phyloP scores from a whole-genome alignment of 2,113 vertebrate genomes.

The Corapipo altera region DNA sequence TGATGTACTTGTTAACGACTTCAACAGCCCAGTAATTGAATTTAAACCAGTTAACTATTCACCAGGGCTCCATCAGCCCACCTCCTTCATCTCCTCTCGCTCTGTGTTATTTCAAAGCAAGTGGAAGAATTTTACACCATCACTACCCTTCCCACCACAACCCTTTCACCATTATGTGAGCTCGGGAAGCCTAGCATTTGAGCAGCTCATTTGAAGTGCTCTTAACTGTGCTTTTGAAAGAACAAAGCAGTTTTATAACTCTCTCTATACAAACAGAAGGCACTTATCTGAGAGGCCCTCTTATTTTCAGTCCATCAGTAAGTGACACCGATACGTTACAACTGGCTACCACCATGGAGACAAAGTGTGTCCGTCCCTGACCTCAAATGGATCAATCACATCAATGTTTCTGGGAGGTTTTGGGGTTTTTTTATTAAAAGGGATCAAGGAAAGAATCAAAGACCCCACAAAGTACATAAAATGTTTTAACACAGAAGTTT shows the following conservation, averaged over 20 bases:
- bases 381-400: neutral
- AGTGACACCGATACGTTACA: neutral
- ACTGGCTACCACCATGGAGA: neutral
- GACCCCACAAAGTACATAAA: neutral
- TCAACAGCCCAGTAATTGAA: constrained; percentile 25
- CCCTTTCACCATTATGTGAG: neutral
- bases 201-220: constrained; percentile 35
- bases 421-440: neutral
- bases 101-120: constrained; percentile 18
- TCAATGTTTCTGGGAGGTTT: neutral
- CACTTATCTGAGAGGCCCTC: constrained; percentile 15
- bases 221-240: constrained; percentile 42
- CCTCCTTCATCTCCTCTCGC: neutral
- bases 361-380: neutral
- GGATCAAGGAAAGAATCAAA: neutral
- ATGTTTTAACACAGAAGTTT: neutral
- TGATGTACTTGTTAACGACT: constrained; percentile 31
- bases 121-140: constrained; percentile 21
- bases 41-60: constrained; percentile 53
- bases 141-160: neutral
- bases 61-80: constrained; percentile 23
- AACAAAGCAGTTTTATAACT: constrained; percentile 57
- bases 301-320: constrained; percentile 38
- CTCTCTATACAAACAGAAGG: constrained; percentile 31
- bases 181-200: neutral